Evolutionary conservation across 2,797 vertebrate species (phyloP).

Genomic region (Dendrocincla tyrannina): DNA sequence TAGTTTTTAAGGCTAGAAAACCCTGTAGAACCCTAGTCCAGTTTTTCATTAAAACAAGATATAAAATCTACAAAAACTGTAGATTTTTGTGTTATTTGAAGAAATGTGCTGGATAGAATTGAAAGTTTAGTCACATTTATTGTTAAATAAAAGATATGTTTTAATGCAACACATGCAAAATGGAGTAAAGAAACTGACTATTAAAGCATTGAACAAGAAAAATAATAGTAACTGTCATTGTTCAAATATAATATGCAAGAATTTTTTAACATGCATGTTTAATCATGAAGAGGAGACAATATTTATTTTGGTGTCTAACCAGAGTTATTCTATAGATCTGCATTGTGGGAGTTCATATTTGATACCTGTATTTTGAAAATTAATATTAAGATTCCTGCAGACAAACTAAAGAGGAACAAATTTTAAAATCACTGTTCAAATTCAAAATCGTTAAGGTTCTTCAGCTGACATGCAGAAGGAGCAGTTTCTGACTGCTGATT

Average conservation of each 20-base stretch:
- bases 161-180: background rate
- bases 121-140: constrained; percentile 51
- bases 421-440: background rate
- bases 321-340: background rate
- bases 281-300: background rate
- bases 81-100: constrained; percentile 44
- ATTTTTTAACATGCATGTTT: constrained; percentile 34
- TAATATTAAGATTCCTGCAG: background rate
- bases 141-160: constrained; percentile 49
- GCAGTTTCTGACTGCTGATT: background rate
- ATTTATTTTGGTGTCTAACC: background rate
- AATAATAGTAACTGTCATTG: constrained; percentile 45
- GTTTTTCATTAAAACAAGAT: constrained; percentile 24
- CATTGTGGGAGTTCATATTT: background rate
- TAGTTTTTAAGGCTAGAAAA: constrained; percentile 21
- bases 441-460: background rate
- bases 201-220: constrained; percentile 55
- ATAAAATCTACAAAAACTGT: constrained; percentile 15
- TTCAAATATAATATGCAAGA: constrained; percentile 8
- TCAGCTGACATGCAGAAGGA: background rate
- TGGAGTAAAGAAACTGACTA: constrained; percentile 29
- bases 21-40: background rate
- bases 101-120: background rate
- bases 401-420: background rate
- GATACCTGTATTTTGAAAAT: background rate